Conservation (phyloP, 2,888 invertebrate genomes). For the Nebria brevicollis region DNA sequence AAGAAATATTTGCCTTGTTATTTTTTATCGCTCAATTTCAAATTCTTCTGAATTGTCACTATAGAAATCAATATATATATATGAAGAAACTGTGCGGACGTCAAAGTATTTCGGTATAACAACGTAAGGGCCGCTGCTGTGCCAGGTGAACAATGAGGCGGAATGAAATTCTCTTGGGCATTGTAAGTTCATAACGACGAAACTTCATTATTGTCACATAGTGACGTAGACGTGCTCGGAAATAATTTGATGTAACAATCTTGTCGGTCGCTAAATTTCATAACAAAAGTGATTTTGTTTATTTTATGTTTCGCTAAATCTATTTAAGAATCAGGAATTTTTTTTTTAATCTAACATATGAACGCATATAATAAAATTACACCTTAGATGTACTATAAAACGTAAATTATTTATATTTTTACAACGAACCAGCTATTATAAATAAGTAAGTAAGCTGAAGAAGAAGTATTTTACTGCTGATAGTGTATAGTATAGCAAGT, state of each 20-base stretch:
- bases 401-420: too few relatives aligned
- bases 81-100: not conserved
- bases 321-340: too few relatives aligned
- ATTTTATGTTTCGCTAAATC: not conserved
- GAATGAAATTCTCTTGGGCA: slow-evolving; percentile 36
- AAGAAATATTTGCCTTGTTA: not conserved
- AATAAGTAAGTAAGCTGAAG: too few relatives aligned
- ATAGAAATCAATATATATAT: not conserved
- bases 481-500: not conserved
- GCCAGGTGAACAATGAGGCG: slow-evolving; percentile 16
- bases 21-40: not conserved
- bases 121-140: not conserved
- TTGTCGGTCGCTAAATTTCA: not conserved
- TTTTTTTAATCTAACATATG: too few relatives aligned
- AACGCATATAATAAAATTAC: too few relatives aligned
- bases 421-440: not conserved
- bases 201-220: slow-evolving; percentile 43
- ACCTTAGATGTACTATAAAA: too few relatives aligned
- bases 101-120: not conserved
- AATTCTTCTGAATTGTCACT: not conserved
- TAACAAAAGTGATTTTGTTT: slow-evolving; percentile 9
- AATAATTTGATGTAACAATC: slow-evolving; percentile 38
- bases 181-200: slow-evolving; percentile 41
- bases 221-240: slow-evolving; percentile 34
- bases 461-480: not conserved